Base-by-base conservation (phyloP, 2,797 vertebrate genomes). In the Gobionotothen gibberifrons region DNA sequence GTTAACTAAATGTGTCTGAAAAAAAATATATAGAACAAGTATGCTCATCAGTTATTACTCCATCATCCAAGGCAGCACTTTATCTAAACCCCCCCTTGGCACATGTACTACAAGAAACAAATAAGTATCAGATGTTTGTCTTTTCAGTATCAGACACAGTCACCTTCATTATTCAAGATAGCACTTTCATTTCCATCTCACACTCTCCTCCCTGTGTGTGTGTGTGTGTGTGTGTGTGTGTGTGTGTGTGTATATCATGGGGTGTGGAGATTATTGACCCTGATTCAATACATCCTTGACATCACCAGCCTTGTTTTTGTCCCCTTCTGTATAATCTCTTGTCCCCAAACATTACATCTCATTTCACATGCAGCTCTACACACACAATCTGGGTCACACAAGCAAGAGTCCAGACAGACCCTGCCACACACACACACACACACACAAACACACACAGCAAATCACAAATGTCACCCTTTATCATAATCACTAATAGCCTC, bases 351-450 rank as follows among this genome's bases (percentile, higher is more conserved):
- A 81, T 82, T 72, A 74, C 68, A 74, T 90, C 55, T 68, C 68
- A 87, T 91, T 89, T 83, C 67, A 49, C 48, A 72, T 76, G 72
- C 15, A 0, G 17, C 54, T 21, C 74, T 58, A 39, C 48, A 39
- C 46, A 8, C 46, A 8, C 67, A 64, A 93, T 91, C 83, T 92
- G 89, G 91, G 90, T 92, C 89, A 91, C 59, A 64, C 68, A 58
- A 56, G 64, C 55, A 46, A 61, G 40, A 83, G 61, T 44, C 67
- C 75, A 85, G 86, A 85, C 86, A 76, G 79, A 66, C 81, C 49
- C 61, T 10, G 13, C 65, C 61, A 67, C 76, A 72, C 56, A 69
- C 55, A 57, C 74, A 66, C 47, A 40, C 58, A 53, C 21, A 47
- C 59, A 48, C 62, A 59, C 54, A n/a, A 67, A 72, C 56, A 69